phyloP scores from a whole-genome alignment of 2,797 vertebrate species.

The Mastacembelus armatus region DNA sequence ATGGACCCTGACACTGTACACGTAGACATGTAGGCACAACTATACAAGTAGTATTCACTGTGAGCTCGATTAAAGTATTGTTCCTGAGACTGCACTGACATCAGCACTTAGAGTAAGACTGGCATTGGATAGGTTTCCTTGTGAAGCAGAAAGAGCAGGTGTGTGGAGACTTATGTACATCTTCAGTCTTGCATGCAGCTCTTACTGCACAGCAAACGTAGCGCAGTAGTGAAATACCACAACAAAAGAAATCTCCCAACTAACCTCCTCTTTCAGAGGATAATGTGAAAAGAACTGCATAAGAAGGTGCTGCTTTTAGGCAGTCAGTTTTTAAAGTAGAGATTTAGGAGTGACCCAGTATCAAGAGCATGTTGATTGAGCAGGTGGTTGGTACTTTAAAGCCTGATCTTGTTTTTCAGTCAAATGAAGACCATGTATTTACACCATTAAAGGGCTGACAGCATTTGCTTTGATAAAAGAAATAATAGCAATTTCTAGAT shows the following conservation, averaged over 20 bases:
- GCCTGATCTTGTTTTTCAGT: constrained; percentile 1
- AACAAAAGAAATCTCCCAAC: constrained; percentile 40
- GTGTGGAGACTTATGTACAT: too few species aligned
- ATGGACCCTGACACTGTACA: constrained; percentile 23
- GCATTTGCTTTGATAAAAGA: too few species aligned
- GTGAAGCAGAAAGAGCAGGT: constrained; percentile 64
- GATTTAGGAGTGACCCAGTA: constrained; percentile 32
- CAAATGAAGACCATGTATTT: neutral
- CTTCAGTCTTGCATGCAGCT: constrained; percentile 24
- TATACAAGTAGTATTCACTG: constrained; percentile 20
- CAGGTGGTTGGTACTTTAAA: too few species aligned
- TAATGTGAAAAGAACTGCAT: constrained; percentile 19
- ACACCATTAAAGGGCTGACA: neutral
- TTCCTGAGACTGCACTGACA: constrained; percentile 35
- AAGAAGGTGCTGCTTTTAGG: constrained; percentile 25
- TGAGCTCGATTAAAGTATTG: constrained; percentile 18
- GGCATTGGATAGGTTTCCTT: constrained; percentile 29
- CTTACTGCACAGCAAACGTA: constrained; percentile 9
- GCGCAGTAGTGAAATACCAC: constrained; percentile 42
- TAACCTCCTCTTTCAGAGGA: constrained; percentile 32
- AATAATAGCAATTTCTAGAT: neutral
- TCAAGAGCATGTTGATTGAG: constrained; percentile 70
- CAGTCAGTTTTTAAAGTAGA: constrained; percentile 46
- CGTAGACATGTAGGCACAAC: constrained; percentile 27
- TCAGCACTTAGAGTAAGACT: constrained; percentile 43